phyloP scores from a whole-genome alignment of 2,797 vertebrate species.

The Myotis findleyi region DNA sequence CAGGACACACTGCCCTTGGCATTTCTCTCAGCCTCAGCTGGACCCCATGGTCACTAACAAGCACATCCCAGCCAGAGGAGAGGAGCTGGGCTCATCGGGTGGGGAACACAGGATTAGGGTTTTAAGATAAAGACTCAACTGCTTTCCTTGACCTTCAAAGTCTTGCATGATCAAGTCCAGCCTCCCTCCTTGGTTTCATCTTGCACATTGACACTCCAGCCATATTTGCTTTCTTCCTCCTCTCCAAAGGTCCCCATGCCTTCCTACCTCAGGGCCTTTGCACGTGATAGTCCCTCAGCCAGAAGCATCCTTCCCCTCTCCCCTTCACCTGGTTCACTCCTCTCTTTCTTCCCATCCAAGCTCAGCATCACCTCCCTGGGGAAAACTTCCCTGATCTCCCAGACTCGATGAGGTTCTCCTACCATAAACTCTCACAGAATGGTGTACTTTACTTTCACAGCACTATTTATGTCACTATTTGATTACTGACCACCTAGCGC shows the following conservation, averaged over 20 bases:
- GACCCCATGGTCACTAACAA: neutral
- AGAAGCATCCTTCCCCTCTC: neutral
- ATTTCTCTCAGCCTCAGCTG: neutral
- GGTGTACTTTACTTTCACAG: neutral
- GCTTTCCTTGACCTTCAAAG: neutral
- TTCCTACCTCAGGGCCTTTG: constrained; percentile 46
- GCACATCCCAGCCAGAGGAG: neutral
- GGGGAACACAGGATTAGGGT: neutral
- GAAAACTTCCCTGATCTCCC: neutral
- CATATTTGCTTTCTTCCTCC: neutral
- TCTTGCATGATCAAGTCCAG: neutral
- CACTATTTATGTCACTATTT: constrained; percentile 21
- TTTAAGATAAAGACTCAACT: neutral
- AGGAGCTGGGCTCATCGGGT: neutral
- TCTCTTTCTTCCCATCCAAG: neutral
- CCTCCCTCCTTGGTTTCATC: neutral
- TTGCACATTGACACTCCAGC: neutral
- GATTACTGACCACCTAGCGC: constrained; percentile 36
- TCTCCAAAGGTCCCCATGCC: neutral
- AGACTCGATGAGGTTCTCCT: neutral
- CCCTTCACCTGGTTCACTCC: neutral
- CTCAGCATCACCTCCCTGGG: neutral
- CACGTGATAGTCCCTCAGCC: neutral
- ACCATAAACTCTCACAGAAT: neutral
- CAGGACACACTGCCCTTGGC: neutral